Evolutionary conservation across 2,797 vertebrate genomes (phyloP).

Genomic region (Hydrolagus colliei): DNA sequence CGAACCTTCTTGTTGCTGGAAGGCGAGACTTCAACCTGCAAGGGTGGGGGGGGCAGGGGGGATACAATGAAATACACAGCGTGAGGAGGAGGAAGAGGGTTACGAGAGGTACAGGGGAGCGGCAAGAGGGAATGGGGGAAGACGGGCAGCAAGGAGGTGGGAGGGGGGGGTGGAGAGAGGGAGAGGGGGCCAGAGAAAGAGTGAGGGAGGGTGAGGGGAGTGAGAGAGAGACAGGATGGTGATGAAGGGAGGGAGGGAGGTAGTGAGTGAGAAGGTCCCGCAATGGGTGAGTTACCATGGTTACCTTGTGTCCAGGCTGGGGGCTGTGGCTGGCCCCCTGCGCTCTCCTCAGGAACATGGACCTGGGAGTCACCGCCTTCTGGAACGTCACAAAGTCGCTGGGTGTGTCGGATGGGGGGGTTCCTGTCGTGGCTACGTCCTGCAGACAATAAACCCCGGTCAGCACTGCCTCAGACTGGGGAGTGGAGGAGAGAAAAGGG

Average conservation of each 20-base stretch:
- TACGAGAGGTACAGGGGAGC: too few species aligned
- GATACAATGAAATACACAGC: too few species aligned
- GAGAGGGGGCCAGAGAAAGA: too few species aligned
- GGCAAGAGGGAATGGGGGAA: not conserved
- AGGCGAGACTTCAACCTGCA: constrained; percentile 45
- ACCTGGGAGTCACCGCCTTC: constrained; percentile 53
- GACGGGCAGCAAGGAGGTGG: not conserved
- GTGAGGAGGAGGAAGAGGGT: too few species aligned
- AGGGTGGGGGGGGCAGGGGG: too few species aligned
- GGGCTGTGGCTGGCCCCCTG: constrained; percentile 36
- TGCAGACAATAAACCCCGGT: not conserved
- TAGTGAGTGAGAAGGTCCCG: not conserved
- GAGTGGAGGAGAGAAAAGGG: not conserved
- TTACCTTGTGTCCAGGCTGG: not conserved
- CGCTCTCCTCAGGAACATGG: constrained; percentile 67
- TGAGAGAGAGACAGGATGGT: not conserved
- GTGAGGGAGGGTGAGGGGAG: too few species aligned
- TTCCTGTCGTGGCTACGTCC: not conserved
- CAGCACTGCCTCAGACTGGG: constrained; percentile 42
- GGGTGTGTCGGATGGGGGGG: constrained; percentile 21
- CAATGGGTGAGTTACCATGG: not conserved
- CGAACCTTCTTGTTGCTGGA: constrained; percentile 78
- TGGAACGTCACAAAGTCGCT: constrained; percentile 52
- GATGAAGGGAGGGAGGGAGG: not conserved
- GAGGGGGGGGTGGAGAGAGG: not conserved